Percentiles rank a stretch among this genome's conserved stretches.
Conservation (phyloP, 2,888 invertebrate species). For the Rhagonycha lutea region DNA sequence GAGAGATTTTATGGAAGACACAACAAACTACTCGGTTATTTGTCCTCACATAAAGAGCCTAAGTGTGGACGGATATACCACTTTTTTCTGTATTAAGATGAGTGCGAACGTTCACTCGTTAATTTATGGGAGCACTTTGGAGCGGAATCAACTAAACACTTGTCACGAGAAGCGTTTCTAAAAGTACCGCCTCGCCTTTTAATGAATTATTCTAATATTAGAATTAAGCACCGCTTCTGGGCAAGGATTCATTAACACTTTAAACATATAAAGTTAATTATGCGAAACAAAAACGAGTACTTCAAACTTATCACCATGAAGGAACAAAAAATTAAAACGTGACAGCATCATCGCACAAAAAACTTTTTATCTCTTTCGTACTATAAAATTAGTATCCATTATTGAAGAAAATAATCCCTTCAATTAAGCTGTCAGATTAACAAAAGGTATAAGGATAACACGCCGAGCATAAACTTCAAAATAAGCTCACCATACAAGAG, state of each 20-base stretch:
- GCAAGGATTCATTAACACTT: conserved; percentile 31
- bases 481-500: conserved; percentile 10
- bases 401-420: conserved; percentile 9
- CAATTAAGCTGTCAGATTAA: conserved; percentile 18
- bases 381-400: background rate
- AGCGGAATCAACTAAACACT: conserved; percentile 35
- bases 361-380: background rate
- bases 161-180: conserved; percentile 30
- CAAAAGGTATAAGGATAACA: conserved; percentile 10
- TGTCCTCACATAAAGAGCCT: conserved; percentile 7
- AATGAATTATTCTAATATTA: conserved; percentile 38
- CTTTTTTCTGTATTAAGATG: conserved; percentile 21
- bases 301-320: background rate
- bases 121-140: conserved; percentile 35
- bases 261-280: conserved; percentile 31
- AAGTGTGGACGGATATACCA: conserved; percentile 28
- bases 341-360: background rate
- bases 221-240: conserved; percentile 29
- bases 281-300: conserved; percentile 28
- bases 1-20: background rate
- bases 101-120: conserved; percentile 33
- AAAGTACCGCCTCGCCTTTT: conserved; percentile 28
- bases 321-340: background rate
- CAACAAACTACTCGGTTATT: background rate
- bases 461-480: conserved; percentile 4